Conservation (phyloP, 1,140 invertebrate species). For the Heliconius nattereri region DNA sequence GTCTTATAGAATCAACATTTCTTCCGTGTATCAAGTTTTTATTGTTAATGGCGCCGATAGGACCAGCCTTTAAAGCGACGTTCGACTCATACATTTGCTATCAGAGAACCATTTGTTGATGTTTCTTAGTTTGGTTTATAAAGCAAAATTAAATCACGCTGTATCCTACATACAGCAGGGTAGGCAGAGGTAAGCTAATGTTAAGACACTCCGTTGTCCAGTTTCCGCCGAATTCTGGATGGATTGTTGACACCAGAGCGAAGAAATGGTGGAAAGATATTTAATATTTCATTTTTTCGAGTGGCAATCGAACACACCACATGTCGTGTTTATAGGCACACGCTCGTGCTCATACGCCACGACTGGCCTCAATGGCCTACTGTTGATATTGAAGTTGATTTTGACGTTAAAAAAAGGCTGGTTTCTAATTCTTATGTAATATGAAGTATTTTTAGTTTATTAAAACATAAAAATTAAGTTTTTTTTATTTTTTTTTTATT, state of each 20-base stretch:
- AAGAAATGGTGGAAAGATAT: too few species aligned
- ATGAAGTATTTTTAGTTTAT: not conserved
- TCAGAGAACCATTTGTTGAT: slow-evolving; percentile 45
- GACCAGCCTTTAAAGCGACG: slow-evolving; percentile 51
- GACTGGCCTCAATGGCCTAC: not conserved
- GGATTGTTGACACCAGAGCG: too few species aligned
- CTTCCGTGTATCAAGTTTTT: slow-evolving; percentile 70
- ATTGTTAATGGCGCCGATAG: slow-evolving; percentile 40
- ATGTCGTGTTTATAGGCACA: too few species aligned
- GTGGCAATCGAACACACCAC: too few species aligned
- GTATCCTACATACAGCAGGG: too few species aligned
- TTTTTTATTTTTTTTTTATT: too few species aligned
- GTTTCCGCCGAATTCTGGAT: too few species aligned
- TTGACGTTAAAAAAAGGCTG: not conserved
- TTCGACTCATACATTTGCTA: slow-evolving; percentile 56
- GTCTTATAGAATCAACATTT: slow-evolving; percentile 64
- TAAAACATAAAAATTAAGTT: not conserved
- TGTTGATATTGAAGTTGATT: not conserved
- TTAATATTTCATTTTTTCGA: too few species aligned
- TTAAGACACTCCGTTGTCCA: too few species aligned
- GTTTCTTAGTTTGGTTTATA: slow-evolving; percentile 21
- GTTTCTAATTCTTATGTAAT: not conserved
- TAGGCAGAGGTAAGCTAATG: too few species aligned
- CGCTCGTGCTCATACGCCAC: too few species aligned
- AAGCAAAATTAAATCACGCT: too few species aligned